Evolutionary conservation across 1,140 invertebrate species (phyloP), one percentile per base, ranked within the genome.

Genomic region (Harlomillsia oculata): DNA sequence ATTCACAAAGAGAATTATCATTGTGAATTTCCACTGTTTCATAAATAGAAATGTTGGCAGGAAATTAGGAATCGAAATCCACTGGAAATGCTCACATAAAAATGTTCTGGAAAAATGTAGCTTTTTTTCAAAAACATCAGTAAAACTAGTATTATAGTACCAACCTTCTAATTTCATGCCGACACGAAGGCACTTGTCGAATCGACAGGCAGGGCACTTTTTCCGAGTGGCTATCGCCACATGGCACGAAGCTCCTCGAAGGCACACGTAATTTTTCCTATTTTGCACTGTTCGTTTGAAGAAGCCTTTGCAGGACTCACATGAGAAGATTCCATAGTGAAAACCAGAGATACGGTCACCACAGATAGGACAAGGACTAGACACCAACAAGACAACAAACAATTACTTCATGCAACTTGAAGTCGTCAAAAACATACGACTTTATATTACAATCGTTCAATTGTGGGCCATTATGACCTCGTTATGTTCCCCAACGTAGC

Each of bases 201-300:
- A 97, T n/a, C 94, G 77, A 71, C 94, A 98, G 14, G 91, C 90
- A 0, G 93, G 92, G 70, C 94, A 97, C 69, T 97, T 96, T 70
- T 98, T 97, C 28, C 94, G 76, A 23, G 91, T 96, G 6, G 85
- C 84, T 11, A 94, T 87, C 23, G 59, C 56, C 45, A 65, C 56
- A 59, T 62, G 60, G 56, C 60, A 62, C 50, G 84, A 83, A 0
- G 87, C 87, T 14, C 89, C 89, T 40, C 89, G 79, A 41, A 95
- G 77, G 71, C 94, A 98, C 56, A 91, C 85, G 73, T 97, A 97
- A 70, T 92, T 89, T 74, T 97, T 96, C 48, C 93, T 82, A 71
- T 98, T 98, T 75, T 97, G 93, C 4, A 97, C 94, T 37, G 92
- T 97, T 59, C 94, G 79, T 72, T 97, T 97, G 75, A 98, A 98